Evolutionary conservation across 1,140 invertebrate genomes (phyloP), one percentile per base, ranked within the genome.

Genomic region (Ooceraea biroi): DNA sequence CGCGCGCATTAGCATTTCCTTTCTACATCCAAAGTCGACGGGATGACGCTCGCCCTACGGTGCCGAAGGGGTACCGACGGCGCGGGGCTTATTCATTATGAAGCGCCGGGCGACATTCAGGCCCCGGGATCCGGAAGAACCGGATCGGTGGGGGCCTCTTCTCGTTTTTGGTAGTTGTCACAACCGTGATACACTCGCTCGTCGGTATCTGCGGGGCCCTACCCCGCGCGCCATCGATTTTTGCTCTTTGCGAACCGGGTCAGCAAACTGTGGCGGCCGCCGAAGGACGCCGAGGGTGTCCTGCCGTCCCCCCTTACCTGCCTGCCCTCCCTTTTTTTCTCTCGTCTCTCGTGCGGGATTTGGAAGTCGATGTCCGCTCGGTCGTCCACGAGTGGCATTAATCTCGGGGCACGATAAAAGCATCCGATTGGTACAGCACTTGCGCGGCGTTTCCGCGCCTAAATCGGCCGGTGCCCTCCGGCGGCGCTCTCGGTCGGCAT

Each of bases 221-320:
- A 57, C 66, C 71, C 61, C 65, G 27, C 60, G 68, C 82, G 58
- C 27, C 63, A 74, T 90, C 76, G 82, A 88, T 90, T 85, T 89
- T 91, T 88, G 73, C 83, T 88, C 83, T 86, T 89, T 90, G 82
- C 77, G 44, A 84, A 88, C 46, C 82, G 85, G 91, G 91, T 92
- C 90, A 90, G 90, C 88, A 91, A 92, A 92, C 90, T 91, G 84
- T 90, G 90, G 85, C 87, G 91, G 85, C 83, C 91, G 86, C 78
- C 89, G 91, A 92, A 92, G 90, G 91, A 89, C 90, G 91, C 71
- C 88, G 69, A 84, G 84, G 84, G 76, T 83, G 84, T 76, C 68
- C 44, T 52, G 30, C n/a, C 44, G 48, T 66, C 58, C 50, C 61
- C 52, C 41, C 55, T 55, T 50, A 10, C 17, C 41, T 12, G 27